A percentile compares a stretch with the other conserved stretches of the same genome.
Conservation (phyloP, 2,113 vertebrate species). For the Cephalopterus ornatus region DNA sequence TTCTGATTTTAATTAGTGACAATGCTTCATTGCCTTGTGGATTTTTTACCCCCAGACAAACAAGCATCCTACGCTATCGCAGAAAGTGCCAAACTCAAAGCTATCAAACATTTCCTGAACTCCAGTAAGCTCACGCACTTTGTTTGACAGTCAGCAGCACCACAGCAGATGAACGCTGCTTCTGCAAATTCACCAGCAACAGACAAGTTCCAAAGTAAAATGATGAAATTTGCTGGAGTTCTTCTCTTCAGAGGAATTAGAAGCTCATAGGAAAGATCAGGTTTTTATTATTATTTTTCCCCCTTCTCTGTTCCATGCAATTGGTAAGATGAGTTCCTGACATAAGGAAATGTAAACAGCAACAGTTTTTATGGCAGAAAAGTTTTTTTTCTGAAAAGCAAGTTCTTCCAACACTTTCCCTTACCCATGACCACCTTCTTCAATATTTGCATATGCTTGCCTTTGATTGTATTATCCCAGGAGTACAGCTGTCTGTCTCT, state of each 20-base stretch:
- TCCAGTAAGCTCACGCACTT: neutral
- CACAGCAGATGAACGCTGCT: neutral
- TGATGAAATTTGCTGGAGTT: accelerated
- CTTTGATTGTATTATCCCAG: neutral
- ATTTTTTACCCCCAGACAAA: neutral
- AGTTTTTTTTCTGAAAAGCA: neutral
- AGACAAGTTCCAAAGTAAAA: neutral
- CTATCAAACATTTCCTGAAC: neutral
- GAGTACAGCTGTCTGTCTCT: neutral
- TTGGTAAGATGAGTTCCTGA: neutral
- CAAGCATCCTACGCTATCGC: neutral
- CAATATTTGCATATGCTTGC: neutral
- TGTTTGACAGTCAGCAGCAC: neutral
- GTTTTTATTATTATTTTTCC: neutral
- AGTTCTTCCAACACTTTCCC: neutral
- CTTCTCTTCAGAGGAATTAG: neutral
- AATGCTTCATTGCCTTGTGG: neutral
- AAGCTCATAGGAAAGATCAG: neutral
- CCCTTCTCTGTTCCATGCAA: neutral
- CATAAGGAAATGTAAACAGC: neutral
- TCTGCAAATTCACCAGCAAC: neutral
- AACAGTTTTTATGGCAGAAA: neutral
- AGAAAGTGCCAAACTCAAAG: neutral
- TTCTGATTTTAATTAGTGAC: constrained; percentile 37
- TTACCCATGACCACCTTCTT: neutral